Percentiles rank a stretch among this genome's conserved stretches.
Conservation (phyloP, 1,140 invertebrate species). For the Drosophila elegans region DNA sequence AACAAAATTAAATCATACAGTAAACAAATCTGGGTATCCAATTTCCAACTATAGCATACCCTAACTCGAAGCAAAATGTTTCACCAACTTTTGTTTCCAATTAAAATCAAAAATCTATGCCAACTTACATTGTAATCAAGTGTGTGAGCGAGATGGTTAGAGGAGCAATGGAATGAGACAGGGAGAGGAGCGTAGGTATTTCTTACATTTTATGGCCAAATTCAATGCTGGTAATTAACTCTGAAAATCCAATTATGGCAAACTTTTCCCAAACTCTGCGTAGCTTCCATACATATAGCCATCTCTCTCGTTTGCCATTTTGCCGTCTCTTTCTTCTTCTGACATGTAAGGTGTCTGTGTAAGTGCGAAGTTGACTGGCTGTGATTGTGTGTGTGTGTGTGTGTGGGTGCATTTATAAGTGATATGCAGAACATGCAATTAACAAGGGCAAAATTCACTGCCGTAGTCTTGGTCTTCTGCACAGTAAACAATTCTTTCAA, state of each 20-base stretch:
- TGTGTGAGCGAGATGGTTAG: slow-evolving; percentile 7
- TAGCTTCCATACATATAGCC: slow-evolving; percentile 5
- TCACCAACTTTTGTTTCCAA: slow-evolving; percentile 48
- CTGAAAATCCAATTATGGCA: slow-evolving; percentile 83
- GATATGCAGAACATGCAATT: slow-evolving; percentile 84
- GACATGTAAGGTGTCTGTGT: slow-evolving; percentile 33
- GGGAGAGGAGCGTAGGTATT: slow-evolving; percentile 26
- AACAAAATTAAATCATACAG: no score
- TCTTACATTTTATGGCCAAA: slow-evolving; percentile 77
- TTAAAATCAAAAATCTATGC: slow-evolving; percentile 74
- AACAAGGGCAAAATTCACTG: slow-evolving; percentile 80
- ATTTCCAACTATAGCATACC: neutral
- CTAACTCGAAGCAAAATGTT: slow-evolving; percentile 17
- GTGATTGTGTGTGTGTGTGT: slow-evolving; percentile 36
- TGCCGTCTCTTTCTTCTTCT: slow-evolving; percentile 6
- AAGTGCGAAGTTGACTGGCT: slow-evolving; percentile 43
- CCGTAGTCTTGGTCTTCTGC: slow-evolving; percentile 15
- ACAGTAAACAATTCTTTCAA: neutral
- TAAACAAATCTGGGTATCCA: neutral
- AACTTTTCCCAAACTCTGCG: slow-evolving; percentile 74
- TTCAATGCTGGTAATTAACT: slow-evolving; percentile 84
- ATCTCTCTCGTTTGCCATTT: neutral
- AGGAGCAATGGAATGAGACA: neutral
- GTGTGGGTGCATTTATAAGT: slow-evolving; percentile 78
- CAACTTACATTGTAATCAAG: slow-evolving; percentile 74